These are phyloP conservation scores for Xiphophorus hellerii DNA, from an alignment of 2,113 vertebrate genomes.

Conservation along the genomic window DNA sequence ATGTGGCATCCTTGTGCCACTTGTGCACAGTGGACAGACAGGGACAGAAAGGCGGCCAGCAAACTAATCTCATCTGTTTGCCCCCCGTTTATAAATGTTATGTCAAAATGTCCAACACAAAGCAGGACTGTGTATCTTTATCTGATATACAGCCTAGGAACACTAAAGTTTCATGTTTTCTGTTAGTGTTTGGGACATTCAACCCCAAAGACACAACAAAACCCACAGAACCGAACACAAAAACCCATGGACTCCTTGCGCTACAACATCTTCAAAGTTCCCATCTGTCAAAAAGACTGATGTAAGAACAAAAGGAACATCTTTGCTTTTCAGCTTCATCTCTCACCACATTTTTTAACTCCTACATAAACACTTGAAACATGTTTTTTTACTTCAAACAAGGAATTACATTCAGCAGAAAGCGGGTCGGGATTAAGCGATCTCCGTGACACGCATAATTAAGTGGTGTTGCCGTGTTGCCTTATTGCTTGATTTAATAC, in stretches of 20 bases:
- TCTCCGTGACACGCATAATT: constrained; percentile 24
- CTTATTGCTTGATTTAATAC: constrained; percentile 35
- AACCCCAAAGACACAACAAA: not conserved
- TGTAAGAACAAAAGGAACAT: constrained; percentile 29
- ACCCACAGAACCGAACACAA: not conserved
- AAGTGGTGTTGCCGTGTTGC: constrained; percentile 16
- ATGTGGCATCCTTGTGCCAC: constrained; percentile 30
- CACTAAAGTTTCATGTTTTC: constrained; percentile 20
- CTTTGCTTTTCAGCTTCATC: constrained; percentile 26
- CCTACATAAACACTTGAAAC: constrained; percentile 13
- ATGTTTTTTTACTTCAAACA: constrained; percentile 3
- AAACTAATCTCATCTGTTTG: constrained; percentile 10
- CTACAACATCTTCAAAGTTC: constrained; percentile 27
- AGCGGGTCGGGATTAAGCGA: constrained; percentile 28
- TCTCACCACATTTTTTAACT: constrained; percentile 28
- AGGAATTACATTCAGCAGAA: constrained; percentile 17
- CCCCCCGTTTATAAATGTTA: constrained; percentile 23
- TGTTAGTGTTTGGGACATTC: constrained; percentile 27
- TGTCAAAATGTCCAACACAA: constrained; percentile 18
- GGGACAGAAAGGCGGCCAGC: not conserved
- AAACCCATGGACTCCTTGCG: not conserved
- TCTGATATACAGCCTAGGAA: not conserved
- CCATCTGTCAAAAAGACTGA: constrained; percentile 4
- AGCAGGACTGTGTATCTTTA: not conserved
- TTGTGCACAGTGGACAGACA: constrained; percentile 24